Evolutionary conservation across 2,888 invertebrate species (phyloP).

Genomic region (Polylopha cassiicola): DNA sequence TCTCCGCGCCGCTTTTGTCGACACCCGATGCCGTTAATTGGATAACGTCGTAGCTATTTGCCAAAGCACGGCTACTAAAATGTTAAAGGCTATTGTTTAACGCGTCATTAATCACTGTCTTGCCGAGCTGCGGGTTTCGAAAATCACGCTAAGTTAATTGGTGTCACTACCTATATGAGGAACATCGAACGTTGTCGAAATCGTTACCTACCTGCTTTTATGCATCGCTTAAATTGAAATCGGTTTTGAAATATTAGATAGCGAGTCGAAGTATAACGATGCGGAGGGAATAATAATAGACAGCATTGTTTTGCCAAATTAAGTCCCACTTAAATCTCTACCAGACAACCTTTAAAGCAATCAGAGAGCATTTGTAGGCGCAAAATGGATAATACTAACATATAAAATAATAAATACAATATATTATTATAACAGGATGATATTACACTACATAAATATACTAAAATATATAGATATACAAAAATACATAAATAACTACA

Average conservation of each 20-base stretch:
- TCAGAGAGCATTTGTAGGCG: too few species aligned
- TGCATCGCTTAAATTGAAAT: slow-evolving; percentile 3
- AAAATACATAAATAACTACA: too few species aligned
- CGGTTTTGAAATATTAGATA: neutral
- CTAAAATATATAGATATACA: too few species aligned
- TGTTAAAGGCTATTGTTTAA: slow-evolving; percentile 30
- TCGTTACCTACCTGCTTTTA: slow-evolving; percentile 3
- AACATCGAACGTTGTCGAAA: slow-evolving; percentile 11
- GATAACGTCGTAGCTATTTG: slow-evolving; percentile 35
- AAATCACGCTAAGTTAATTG: slow-evolving; percentile 18
- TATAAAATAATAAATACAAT: too few species aligned
- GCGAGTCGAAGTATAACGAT: neutral
- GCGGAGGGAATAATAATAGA: slow-evolving; percentile 11
- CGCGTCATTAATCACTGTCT: slow-evolving; percentile 26
- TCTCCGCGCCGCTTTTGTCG: slow-evolving; percentile 18
- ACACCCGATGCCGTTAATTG: slow-evolving; percentile 36
- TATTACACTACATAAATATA: too few species aligned
- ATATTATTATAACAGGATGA: too few species aligned
- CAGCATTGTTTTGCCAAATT: neutral
- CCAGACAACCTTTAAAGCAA: too few species aligned
- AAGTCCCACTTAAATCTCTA: too few species aligned
- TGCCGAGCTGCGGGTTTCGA: slow-evolving; percentile 15
- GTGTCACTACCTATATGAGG: slow-evolving; percentile 7
- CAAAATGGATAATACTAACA: too few species aligned
- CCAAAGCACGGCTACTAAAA: slow-evolving; percentile 27